phyloP scores from a whole-genome alignment of 2,888 invertebrate genomes.

The Anoplius nigerrimus region DNA sequence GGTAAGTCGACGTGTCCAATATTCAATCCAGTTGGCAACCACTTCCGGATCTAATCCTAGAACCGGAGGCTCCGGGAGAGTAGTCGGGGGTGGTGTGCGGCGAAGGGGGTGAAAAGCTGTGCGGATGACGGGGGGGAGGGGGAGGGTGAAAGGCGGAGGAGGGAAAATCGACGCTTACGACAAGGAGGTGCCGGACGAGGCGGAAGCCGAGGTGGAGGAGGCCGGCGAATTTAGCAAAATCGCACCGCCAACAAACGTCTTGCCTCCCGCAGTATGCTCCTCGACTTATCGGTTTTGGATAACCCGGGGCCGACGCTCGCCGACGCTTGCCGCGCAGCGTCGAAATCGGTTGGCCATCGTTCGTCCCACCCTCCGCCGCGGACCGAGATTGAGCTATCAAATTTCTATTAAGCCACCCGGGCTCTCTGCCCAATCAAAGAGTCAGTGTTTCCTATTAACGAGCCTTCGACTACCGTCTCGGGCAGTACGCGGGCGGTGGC shows the following conservation, averaged over 20 bases:
- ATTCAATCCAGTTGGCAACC: conserved; percentile 59
- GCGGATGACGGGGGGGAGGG: background rate
- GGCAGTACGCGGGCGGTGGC: no score
- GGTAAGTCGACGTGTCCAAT: conserved; percentile 56
- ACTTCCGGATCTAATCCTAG: conserved; percentile 54
- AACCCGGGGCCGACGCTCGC: conserved; percentile 27
- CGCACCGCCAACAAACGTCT: conserved; percentile 45
- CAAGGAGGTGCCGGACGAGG: background rate
- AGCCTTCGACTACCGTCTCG: no score
- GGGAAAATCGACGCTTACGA: background rate
- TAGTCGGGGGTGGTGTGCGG: conserved; percentile 18
- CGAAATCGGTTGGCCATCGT: background rate
- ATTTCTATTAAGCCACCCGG: background rate
- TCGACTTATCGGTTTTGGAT: conserved; percentile 57
- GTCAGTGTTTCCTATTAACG: no score
- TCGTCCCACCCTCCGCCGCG: no score
- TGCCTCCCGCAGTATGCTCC: conserved; percentile 30
- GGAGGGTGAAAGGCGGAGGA: conserved; percentile 26
- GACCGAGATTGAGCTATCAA: background rate
- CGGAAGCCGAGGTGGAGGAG: background rate
- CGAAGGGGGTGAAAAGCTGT: background rate
- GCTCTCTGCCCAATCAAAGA: no score
- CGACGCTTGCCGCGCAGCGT: background rate
- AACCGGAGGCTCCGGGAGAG: conserved; percentile 35
- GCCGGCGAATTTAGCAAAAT: conserved; percentile 42